Base-by-base conservation (phyloP, 2,797 vertebrate genomes). In the Phataginus tetradactyla region DNA sequence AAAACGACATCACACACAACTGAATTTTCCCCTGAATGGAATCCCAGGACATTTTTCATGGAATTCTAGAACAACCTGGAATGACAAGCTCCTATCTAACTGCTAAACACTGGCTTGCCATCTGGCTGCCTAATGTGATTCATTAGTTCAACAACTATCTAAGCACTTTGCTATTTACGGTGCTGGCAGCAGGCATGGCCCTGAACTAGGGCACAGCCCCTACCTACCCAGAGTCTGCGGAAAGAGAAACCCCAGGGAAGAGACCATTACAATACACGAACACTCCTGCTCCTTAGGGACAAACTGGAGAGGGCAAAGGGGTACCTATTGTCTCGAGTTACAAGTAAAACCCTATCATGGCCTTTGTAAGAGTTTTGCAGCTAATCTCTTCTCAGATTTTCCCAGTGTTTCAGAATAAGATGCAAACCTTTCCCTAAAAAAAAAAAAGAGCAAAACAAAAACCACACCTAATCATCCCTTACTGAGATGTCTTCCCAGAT, bases 361-460 rank as follows among this genome's bases (percentile, higher is more conserved):
- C 53, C 57, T 49, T 51, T 17, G 0, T 3, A 34, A 87, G 79
- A 66, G 29, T 75, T 79, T 66, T 61, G 49, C 8, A 45, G 81
- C 69, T 87, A 94, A 93, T 72, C 61, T 20, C 61, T 66, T 51
- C 64, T 95, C 53, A 71, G 57, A 94, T 92, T 92, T 93, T 32
- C 49, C 45, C 49, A 90, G 8, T 34, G 17, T 71, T 96, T 92
- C 51, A 72, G 49, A 95, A 68, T 69, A 49, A 90, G 78, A 79
- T 49, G 32, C 4, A 79, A 95, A 75, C 64, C 11, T 68, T 81
- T 34, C 42, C 18, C 57, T 59, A 69, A 49, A 77, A 27, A 23
- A 27, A 86, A n/a, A 74, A 87, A 20, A n/a, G 75, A 90, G 75
- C n/a, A 10, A 20, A 79, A 51, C 37, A 77, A 85, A 71, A 59